Conservation (phyloP, 2,888 invertebrate species). For the Tachystola acroxantha region DNA sequence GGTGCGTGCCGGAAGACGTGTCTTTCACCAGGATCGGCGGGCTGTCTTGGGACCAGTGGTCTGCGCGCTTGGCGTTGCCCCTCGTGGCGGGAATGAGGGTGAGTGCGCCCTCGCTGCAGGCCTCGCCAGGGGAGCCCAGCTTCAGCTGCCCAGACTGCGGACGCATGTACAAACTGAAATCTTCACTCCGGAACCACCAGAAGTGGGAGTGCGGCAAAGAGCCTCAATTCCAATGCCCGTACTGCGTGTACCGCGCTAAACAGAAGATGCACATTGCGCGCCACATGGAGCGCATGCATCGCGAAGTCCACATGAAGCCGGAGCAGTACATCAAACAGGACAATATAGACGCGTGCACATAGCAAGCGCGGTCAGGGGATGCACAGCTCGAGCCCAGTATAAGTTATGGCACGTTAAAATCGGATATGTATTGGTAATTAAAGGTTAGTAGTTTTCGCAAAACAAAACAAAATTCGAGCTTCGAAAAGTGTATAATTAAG, state of each 20-base stretch:
- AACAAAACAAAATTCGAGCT: too few relatives aligned
- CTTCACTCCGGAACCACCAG: slow-evolving; percentile 89
- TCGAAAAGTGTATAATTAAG: too few relatives aligned
- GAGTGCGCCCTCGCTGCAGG: slow-evolving; percentile 42
- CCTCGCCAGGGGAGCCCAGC: slow-evolving; percentile 69
- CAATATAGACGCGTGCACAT: slow-evolving; percentile 74
- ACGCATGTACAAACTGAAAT: slow-evolving; percentile 91
- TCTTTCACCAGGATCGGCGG: slow-evolving; percentile 84
- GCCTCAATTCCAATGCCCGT: slow-evolving; percentile 89
- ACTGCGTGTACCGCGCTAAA: slow-evolving; percentile 90
- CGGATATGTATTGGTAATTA: too few relatives aligned
- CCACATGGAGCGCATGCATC: slow-evolving; percentile 90
- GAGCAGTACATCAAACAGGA: slow-evolving; percentile 71
- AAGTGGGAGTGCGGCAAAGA: slow-evolving; percentile 93
- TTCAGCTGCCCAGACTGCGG: slow-evolving; percentile 91
- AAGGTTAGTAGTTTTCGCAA: too few relatives aligned
- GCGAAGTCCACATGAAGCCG: slow-evolving; percentile 78
- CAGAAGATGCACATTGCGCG: slow-evolving; percentile 91
- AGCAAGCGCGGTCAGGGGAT: slow-evolving; percentile 29
- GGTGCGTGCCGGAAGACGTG: slow-evolving; percentile 76
- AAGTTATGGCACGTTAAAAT: too few relatives aligned
- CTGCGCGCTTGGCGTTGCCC: slow-evolving; percentile 85
- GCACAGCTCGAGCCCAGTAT: too few relatives aligned
- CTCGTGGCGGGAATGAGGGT: slow-evolving; percentile 80
- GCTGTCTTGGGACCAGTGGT: slow-evolving; percentile 86